Base-by-base conservation (phyloP, 1,140 invertebrate species). In the Saccostrea glomerata region DNA sequence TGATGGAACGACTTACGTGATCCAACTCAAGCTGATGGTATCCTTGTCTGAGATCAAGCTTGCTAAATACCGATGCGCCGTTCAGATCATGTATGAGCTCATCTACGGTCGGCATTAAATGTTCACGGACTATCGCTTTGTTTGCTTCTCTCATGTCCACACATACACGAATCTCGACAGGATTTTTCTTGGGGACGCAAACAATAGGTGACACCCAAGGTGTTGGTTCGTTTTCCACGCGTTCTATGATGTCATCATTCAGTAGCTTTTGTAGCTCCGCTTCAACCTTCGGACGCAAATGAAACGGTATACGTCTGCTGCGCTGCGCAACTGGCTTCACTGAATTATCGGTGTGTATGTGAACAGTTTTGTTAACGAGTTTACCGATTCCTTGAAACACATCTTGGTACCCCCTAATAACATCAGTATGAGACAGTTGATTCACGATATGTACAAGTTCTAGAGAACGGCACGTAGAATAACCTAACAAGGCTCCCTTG, bases 71-170 rank as follows among this genome's bases (percentile, higher is more conserved):
- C 17, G 55, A 82, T 1, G 85, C 30, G 7, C 83, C 82, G 56
- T 93, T 90, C n/a, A 94, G 77, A 17, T 91, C 90, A 9, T 88
- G 20, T 54, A 92, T 82, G 1, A 93, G 70, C 60, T 93, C 93
- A 66, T 94, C 92, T 5, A 92, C 83, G 0, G 92, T 93, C 4
- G 92, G 92, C 4, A 92, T 91, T 0, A 84, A 66, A 82, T 92
- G 89, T 90, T 93, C 90, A 15, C 92, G n/a, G 9, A 91, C 86
- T 7, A 87, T 92, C 56, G 82, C 88, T 89, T 82, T 15, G 90
- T 92, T 92, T 0, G 90, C 88, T 55, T 87, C 23, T 13, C 90
- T 36, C 92, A 93, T 93, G 58, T 93, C 92, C 0, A 94, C 89
- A 77, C 93, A 93, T 20, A 93, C 54, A 25, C 91, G 30, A 0